Evolutionary conservation across 2,797 vertebrate genomes (phyloP).

Genomic region (Telmatherina bonti): DNA sequence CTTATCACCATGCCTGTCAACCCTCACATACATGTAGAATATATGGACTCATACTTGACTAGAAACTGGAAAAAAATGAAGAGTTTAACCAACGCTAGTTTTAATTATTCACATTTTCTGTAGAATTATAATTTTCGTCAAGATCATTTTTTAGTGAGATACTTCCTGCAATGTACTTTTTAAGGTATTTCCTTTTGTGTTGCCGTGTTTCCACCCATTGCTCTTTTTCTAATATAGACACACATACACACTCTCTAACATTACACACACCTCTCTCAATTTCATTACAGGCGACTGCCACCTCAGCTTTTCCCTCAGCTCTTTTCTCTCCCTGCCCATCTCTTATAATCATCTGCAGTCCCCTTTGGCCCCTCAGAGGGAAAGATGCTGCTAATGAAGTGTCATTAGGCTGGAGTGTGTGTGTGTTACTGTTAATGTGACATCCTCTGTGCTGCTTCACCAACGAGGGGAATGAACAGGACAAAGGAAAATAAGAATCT

Average conservation of each 20-base stretch:
- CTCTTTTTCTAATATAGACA: not conserved
- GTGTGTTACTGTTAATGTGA: slow-evolving; percentile 33
- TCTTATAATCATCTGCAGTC: slow-evolving; percentile 50
- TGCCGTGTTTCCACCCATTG: not conserved
- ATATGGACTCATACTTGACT: no score
- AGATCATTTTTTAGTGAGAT: not conserved
- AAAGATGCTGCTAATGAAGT: slow-evolving; percentile 58
- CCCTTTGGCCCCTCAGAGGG: slow-evolving; percentile 39
- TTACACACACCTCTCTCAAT: slow-evolving; percentile 1
- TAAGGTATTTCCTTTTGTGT: not conserved
- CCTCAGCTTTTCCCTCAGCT: slow-evolving; percentile 30
- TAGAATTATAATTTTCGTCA: no score
- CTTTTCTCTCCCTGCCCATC: slow-evolving; percentile 21
- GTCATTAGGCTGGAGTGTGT: slow-evolving; percentile 47
- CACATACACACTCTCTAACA: not conserved
- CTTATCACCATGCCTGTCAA: no score
- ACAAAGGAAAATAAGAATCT: slow-evolving; percentile 1
- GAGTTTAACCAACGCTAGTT: no score
- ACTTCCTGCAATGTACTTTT: not conserved
- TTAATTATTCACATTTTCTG: no score
- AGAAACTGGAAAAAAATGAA: no score
- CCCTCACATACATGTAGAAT: no score
- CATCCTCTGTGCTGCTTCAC: slow-evolving; percentile 21
- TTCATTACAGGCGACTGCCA: slow-evolving; percentile 22
- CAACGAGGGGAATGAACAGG: not conserved